A percentile compares a stretch with the other conserved stretches of the same genome.
Conservation (phyloP, 2,113 vertebrate genomes). For the Labrus mixtus region DNA sequence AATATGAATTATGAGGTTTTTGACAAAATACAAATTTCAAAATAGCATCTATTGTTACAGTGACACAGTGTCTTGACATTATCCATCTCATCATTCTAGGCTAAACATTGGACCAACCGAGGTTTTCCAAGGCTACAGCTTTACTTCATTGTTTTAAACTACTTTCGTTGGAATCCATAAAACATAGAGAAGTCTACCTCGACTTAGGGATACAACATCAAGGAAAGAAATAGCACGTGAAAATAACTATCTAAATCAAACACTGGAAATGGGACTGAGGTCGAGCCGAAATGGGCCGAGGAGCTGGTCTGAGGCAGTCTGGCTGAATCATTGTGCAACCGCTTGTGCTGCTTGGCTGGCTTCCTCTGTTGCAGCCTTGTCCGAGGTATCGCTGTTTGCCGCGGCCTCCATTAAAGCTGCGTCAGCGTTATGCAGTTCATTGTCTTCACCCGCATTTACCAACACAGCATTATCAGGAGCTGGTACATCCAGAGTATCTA, state of each 20-base stretch:
- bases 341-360: slow-evolving; percentile 84
- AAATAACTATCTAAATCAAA: slow-evolving; percentile 75
- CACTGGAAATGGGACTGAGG: slow-evolving; percentile 85
- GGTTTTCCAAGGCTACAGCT: slow-evolving; percentile 63
- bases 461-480: not conserved
- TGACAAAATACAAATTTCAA: slow-evolving; percentile 38
- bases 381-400: slow-evolving; percentile 54
- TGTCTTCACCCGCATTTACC: slow-evolving; percentile 25
- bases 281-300: slow-evolving; percentile 86
- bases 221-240: slow-evolving; percentile 83
- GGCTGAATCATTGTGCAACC: slow-evolving; percentile 72
- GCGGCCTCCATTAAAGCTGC: slow-evolving; percentile 44
- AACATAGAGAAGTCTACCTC: slow-evolving; percentile 81
- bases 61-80: slow-evolving; percentile 46
- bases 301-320: slow-evolving; percentile 71
- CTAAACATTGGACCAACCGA: slow-evolving; percentile 59
- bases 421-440: slow-evolving; percentile 15
- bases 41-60: slow-evolving; percentile 47
- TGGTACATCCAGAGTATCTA: not conserved
- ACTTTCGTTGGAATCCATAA: slow-evolving; percentile 71
- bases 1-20: slow-evolving; percentile 33
- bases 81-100: slow-evolving; percentile 33
- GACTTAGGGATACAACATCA: slow-evolving; percentile 72
- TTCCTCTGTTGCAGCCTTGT: slow-evolving; percentile 54
- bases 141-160: slow-evolving; percentile 51